Base-by-base conservation (phyloP, 2,797 vertebrate genomes). In the Darevskia mixta region DNA sequence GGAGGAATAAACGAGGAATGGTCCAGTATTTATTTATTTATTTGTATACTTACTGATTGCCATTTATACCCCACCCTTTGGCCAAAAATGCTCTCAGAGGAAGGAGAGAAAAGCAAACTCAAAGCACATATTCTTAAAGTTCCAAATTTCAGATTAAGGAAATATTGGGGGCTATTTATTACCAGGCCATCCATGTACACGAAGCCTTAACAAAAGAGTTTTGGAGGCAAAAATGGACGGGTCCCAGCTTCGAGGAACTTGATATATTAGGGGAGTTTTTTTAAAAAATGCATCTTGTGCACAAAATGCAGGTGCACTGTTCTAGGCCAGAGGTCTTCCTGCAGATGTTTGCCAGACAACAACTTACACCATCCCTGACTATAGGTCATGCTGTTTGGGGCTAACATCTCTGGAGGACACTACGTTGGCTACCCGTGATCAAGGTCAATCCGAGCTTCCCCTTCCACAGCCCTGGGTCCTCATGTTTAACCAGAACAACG, bases 271-370 rank as follows among this genome's bases (percentile, higher is more conserved):
- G 25, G 66, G 27, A 64, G 20, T 23, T 64, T 55, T 61, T 0
- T 35, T 35, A 2, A 7, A 7, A 61, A 64, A 23, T 29, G 66
- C 66, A 27, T 3, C 5, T 43, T 25, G 23, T 27, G 75, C 41
- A 77, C 23, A 11, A 77, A 77, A 77, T 43, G 41, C 41, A 3
- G 25, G 43, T 88, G 84, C 84, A 41, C 38, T 87, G 83, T 80
- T 38, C 49, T 3, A 64, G 61, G 61, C 20, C 61, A 64, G 61
- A 64, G 61, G 18, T 64, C 1, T 64, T 23, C 61, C 61, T 64
- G 17, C 58, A 23, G 58, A 23, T 61, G 58, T 61, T 49, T 61
- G 58, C 58, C 6, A 5, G 58, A 7, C 18, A 4, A 23, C 58
- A 61, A 23, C 58, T 61, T 23, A 3, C 20, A 7, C 20, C 20